phyloP scores from a whole-genome alignment of 2,888 invertebrate genomes.

The Drosophila acutilabella region DNA sequence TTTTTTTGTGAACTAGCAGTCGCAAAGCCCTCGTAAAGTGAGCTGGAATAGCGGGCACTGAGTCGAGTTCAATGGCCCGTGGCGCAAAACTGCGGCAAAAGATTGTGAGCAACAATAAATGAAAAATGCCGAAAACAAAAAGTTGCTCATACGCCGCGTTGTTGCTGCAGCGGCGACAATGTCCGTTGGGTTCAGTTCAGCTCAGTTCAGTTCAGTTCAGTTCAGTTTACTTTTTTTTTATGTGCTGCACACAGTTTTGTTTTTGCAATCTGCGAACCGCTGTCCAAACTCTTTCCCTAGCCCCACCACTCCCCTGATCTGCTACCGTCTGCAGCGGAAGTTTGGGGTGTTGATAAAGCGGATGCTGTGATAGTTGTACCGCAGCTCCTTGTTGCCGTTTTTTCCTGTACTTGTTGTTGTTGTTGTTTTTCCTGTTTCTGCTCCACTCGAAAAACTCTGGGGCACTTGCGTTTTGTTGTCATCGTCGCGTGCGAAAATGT shows the following conservation, averaged over 20 bases:
- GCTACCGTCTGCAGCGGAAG: constrained; percentile 57
- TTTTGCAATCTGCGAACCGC: constrained; percentile 39
- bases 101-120: constrained; percentile 65
- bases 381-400: constrained; percentile 28
- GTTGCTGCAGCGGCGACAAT: constrained; percentile 48
- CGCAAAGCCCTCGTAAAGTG: neutral
- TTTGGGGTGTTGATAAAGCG: constrained; percentile 71
- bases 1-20: neutral
- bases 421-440: constrained; percentile 11
- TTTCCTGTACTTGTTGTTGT: neutral
- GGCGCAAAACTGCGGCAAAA: constrained; percentile 45
- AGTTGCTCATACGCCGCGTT: constrained; percentile 60
- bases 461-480: constrained; percentile 50
- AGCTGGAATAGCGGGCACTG: neutral
- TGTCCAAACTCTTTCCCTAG: neutral
- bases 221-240: constrained; percentile 6
- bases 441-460: constrained; percentile 47
- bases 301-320: constrained; percentile 1
- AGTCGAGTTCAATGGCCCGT: constrained; percentile 49
- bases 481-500: constrained; percentile 46
- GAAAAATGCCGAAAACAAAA: constrained; percentile 60
- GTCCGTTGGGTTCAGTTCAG: constrained; percentile 57
- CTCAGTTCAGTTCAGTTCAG: neutral
- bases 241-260: constrained; percentile 4
- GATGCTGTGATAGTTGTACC: constrained; percentile 67